Percentiles rank a stretch among this genome's conserved stretches.
These are phyloP conservation scores for Platichthys stellatus DNA, from an alignment of 2,113 vertebrate genomes.

Conservation along the genomic window DNA sequence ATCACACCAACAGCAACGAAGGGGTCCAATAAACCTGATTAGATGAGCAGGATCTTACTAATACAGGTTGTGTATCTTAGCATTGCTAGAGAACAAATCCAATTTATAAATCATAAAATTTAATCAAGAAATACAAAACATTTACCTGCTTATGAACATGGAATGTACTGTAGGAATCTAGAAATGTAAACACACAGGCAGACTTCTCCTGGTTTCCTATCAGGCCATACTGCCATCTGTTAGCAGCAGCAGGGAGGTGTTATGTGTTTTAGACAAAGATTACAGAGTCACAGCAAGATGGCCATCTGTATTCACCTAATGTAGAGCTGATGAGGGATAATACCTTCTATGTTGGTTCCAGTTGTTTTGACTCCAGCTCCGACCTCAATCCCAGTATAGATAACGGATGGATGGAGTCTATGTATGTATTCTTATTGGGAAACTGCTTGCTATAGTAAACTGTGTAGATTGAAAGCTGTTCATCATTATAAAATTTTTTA, in stretches of 20 bases:
- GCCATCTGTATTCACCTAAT: constrained; percentile 26
- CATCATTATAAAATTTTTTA: no score
- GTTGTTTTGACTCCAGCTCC: no score
- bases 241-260: constrained; percentile 38
- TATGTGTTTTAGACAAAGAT: not conserved
- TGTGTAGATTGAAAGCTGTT: no score
- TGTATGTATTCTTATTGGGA: no score
- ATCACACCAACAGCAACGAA: no score
- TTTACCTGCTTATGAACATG: not conserved
- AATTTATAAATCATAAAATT: not conserved
- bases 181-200: constrained; percentile 1
- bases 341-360: not conserved
- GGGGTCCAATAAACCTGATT: no score
- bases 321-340: not conserved
- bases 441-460: no score
- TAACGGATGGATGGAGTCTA: no score
- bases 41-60: no score
- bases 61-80: no score
- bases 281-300: constrained; percentile 23
- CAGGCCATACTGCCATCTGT: constrained; percentile 53
- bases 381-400: no score
- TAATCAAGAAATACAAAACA: not conserved
- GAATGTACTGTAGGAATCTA: not conserved
- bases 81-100: not conserved
- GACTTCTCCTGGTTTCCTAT: constrained; percentile 22